phyloP scores from a whole-genome alignment of 2,113 vertebrate species.

The Pogonocichla stellata region DNA sequence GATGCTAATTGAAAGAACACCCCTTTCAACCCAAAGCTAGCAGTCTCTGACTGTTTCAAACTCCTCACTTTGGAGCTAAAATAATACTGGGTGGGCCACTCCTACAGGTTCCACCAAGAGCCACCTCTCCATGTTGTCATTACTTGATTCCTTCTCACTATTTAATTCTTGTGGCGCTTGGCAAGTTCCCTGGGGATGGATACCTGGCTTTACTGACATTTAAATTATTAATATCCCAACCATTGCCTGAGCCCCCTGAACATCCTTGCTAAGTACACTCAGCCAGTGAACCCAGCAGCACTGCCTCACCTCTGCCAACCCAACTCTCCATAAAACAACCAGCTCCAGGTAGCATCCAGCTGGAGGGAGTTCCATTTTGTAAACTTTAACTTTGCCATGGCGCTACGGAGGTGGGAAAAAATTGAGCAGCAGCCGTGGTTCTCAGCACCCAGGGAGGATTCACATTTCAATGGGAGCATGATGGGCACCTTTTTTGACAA shows the following conservation, averaged over 20 bases:
- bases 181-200: not conserved
- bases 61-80: not conserved
- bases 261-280: not conserved
- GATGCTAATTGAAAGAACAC: not conserved
- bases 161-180: not conserved
- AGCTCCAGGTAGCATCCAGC: not conserved
- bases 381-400: not conserved
- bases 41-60: not conserved
- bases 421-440: accelerated
- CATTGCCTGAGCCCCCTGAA: accelerated
- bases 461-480: not conserved
- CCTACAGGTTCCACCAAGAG: not conserved
- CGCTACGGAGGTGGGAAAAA: not conserved
- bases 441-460: not conserved
- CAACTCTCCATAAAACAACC: not conserved
- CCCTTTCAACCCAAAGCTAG: not conserved
- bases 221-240: not conserved
- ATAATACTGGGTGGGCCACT: not conserved
- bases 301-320: not conserved
- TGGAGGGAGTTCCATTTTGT: not conserved
- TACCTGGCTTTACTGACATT: not conserved
- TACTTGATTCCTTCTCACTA: not conserved
- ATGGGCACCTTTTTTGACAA: not conserved
- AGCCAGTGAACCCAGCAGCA: not conserved
- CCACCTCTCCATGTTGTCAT: not conserved